Evolutionary conservation across 2,888 invertebrate species (phyloP).

Genomic region (Tiphia femorata): DNA sequence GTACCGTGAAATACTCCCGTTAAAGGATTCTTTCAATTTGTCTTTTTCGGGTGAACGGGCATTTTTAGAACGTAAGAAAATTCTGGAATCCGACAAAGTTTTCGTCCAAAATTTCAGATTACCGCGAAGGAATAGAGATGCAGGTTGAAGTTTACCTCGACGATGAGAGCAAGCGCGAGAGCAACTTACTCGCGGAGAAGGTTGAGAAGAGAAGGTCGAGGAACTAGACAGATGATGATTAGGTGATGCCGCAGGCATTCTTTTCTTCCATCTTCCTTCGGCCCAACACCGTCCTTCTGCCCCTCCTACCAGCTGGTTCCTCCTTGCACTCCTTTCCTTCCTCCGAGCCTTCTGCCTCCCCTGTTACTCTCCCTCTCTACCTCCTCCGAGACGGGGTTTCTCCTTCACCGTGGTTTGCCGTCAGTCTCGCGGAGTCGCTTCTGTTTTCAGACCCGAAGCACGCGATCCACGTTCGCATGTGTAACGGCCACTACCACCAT

Average conservation of each 20-base stretch:
- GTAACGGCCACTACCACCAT: constrained; percentile 18
- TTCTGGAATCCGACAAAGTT: too few species aligned
- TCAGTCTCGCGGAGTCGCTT: constrained; percentile 59
- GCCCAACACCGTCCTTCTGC: constrained; percentile 13
- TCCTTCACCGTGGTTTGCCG: constrained; percentile 43
- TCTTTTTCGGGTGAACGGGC: too few species aligned
- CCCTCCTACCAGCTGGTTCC: constrained; percentile 15
- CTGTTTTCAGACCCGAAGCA: constrained; percentile 60
- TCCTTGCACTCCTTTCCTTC: constrained; percentile 32
- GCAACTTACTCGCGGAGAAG: too few species aligned
- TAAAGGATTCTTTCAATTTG: too few species aligned
- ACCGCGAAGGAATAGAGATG: too few species aligned
- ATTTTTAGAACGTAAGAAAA: too few species aligned
- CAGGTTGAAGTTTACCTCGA: too few species aligned
- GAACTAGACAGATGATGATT: constrained; percentile 63
- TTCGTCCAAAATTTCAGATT: too few species aligned
- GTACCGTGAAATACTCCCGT: too few species aligned
- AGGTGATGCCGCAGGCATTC: constrained; percentile 52
- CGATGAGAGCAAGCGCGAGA: constrained; percentile 28
- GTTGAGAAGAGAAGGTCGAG: constrained; percentile 44
- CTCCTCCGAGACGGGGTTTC: constrained; percentile 22
- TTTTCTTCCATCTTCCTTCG: constrained; percentile 20
- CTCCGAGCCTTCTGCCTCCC: constrained; percentile 24
- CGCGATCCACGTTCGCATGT: constrained; percentile 56
- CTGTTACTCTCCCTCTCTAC: constrained; percentile 22